These are phyloP conservation scores for Noctua janthe DNA, from an alignment of 2,888 invertebrate species.

Conservation along the genomic window DNA sequence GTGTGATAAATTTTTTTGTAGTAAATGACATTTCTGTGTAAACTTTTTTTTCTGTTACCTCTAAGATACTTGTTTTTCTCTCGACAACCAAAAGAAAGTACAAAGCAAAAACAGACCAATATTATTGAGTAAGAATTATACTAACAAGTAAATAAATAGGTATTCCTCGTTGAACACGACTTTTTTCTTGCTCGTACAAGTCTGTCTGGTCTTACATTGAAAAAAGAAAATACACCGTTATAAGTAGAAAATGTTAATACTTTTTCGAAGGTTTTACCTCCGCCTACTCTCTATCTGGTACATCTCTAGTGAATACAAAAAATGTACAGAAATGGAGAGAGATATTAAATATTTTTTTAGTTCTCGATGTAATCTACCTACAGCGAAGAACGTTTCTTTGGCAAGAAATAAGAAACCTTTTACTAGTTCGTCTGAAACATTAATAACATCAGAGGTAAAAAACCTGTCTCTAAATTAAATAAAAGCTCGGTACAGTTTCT, in stretches of 20 bases:
- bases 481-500: slow-evolving; percentile 22
- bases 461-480: slow-evolving; percentile 48
- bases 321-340: slow-evolving; percentile 36
- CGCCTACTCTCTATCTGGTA: slow-evolving; percentile 27
- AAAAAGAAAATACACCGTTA: slow-evolving; percentile 28
- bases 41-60: neutral
- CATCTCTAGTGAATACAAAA: slow-evolving; percentile 42
- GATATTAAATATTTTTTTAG: slow-evolving; percentile 59
- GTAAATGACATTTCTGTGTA: neutral
- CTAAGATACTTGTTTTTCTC: too few relatives aligned
- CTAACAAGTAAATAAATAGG: slow-evolving; percentile 23
- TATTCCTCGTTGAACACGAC: slow-evolving; percentile 13
- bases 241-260: slow-evolving; percentile 36
- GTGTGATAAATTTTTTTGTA: neutral
- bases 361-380: slow-evolving; percentile 45
- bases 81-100: neutral
- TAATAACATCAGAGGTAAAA: slow-evolving; percentile 43
- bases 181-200: neutral
- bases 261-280: slow-evolving; percentile 20
- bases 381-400: slow-evolving; percentile 24
- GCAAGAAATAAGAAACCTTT: slow-evolving; percentile 46
- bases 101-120: neutral
- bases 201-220: slow-evolving; percentile 2
- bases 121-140: slow-evolving; percentile 2
- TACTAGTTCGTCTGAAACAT: slow-evolving; percentile 38